phyloP scores from a whole-genome alignment of 2,888 invertebrate species.

The Sepioteuthis lessoniana region DNA sequence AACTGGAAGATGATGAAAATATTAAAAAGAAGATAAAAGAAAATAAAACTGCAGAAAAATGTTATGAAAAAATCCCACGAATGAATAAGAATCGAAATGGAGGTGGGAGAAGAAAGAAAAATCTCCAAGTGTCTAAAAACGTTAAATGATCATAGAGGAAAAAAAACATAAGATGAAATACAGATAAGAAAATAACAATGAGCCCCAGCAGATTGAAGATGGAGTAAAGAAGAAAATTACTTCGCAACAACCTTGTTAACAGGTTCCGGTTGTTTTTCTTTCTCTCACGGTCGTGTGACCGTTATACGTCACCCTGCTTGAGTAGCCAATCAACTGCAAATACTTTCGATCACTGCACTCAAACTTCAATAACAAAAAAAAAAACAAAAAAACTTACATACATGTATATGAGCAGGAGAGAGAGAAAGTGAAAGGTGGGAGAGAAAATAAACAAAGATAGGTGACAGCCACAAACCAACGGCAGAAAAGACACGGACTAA shows the following conservation, averaged over 20 bases:
- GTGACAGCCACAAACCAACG: not conserved
- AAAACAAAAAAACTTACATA: not conserved
- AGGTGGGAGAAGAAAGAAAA: not conserved
- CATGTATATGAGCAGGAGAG: not conserved
- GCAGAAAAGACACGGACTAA: not conserved
- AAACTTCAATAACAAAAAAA: not conserved
- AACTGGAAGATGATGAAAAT: too few relatives aligned
- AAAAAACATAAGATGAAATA: not conserved
- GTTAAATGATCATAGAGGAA: not conserved
- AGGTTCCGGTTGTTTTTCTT: not conserved
- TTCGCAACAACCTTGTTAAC: constrained; percentile 6
- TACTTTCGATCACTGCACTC: not conserved
- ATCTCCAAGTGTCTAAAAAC: not conserved
- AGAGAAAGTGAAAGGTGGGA: not conserved
- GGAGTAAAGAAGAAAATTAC: not conserved
- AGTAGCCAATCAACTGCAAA: not conserved
- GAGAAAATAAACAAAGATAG: not conserved
- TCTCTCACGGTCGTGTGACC: not conserved
- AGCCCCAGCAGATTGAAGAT: not conserved
- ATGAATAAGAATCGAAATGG: not conserved
- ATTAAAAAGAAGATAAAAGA: too few relatives aligned
- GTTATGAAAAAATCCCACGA: too few relatives aligned
- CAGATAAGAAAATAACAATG: not conserved
- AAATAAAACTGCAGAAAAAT: too few relatives aligned
- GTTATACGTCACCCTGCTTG: not conserved